phyloP scores from a whole-genome alignment of 2,888 invertebrate genomes.

The Aphodius granarius region DNA sequence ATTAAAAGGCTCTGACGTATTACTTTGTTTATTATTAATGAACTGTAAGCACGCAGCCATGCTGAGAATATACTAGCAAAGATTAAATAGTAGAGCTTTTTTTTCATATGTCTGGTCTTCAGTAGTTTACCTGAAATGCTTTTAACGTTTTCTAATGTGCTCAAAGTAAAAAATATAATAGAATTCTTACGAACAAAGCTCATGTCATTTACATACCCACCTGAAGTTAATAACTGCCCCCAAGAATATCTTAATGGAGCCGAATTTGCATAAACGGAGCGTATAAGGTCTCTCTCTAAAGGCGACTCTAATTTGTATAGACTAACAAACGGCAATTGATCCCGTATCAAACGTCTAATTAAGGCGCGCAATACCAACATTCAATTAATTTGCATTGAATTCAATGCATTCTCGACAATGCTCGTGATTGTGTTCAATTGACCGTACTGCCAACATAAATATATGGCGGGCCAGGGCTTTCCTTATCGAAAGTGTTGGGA shows the following conservation, averaged over 20 bases:
- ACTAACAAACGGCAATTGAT: slow-evolving; percentile 48
- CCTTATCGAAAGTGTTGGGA: slow-evolving; percentile 41
- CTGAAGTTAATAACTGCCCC: slow-evolving; percentile 24
- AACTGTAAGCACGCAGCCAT: not conserved
- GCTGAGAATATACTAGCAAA: no score
- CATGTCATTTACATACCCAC: slow-evolving; percentile 18
- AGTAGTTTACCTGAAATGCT: no score
- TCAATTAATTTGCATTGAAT: slow-evolving; percentile 52
- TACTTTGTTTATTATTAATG: not conserved
- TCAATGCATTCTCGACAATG: slow-evolving; percentile 37
- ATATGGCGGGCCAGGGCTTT: slow-evolving; percentile 27
- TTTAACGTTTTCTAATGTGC: no score
- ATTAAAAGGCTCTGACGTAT: not conserved
- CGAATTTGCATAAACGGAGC: slow-evolving; percentile 27
- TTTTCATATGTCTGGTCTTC: no score
- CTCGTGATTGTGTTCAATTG: slow-evolving; percentile 41
- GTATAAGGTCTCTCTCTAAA: slow-evolving; percentile 25
- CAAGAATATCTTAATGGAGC: slow-evolving; percentile 28
- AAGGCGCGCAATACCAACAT: slow-evolving; percentile 44
- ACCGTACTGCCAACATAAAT: slow-evolving; percentile 41
- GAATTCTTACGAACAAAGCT: not conserved
- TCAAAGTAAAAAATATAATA: slow-evolving; percentile 5
- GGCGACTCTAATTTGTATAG: slow-evolving; percentile 31
- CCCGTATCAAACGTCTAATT: slow-evolving; percentile 48
- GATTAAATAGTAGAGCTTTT: no score